A percentile compares a stretch with the other conserved stretches of the same genome.
Conservation (phyloP, 92 coral and sea anemone genomes). For the Epizoanthus ramosus region DNA sequence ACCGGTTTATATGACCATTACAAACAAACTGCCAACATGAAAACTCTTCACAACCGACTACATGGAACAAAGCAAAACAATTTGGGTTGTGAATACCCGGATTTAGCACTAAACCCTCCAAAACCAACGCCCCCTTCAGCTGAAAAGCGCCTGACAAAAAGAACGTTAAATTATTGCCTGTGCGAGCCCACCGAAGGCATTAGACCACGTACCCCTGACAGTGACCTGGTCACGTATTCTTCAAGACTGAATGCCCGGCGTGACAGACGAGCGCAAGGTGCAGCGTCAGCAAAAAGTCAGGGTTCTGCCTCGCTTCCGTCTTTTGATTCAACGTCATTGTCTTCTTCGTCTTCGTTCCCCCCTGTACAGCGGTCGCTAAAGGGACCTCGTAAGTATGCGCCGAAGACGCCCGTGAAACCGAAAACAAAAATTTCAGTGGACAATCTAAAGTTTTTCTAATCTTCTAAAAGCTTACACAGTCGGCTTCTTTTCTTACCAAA, state of each 20-base stretch:
- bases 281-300: background rate
- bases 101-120: no score
- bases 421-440: slow-evolving; percentile 13
- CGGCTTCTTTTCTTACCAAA: no score
- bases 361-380: background rate
- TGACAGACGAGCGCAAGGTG: background rate
- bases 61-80: slow-evolving; percentile 2
- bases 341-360: background rate
- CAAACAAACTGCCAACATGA: background rate
- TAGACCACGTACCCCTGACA: background rate
- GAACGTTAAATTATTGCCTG: background rate
- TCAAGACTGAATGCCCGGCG: slow-evolving; percentile 19
- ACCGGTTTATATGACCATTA: background rate
- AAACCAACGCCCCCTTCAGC: slow-evolving; percentile 1
- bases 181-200: background rate
- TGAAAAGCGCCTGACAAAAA: background rate
- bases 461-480: background rate
- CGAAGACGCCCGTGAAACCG: background rate
- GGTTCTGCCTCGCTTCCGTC: background rate
- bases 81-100: no score
- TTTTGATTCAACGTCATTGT: background rate
- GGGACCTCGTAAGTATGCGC: background rate
- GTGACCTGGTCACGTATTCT: slow-evolving; percentile 14
- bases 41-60: slow-evolving; percentile 9
- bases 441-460: slow-evolving; percentile 5